phyloP scores from a whole-genome alignment of 1,140 invertebrate genomes.

The Lutraria rhynchaena region DNA sequence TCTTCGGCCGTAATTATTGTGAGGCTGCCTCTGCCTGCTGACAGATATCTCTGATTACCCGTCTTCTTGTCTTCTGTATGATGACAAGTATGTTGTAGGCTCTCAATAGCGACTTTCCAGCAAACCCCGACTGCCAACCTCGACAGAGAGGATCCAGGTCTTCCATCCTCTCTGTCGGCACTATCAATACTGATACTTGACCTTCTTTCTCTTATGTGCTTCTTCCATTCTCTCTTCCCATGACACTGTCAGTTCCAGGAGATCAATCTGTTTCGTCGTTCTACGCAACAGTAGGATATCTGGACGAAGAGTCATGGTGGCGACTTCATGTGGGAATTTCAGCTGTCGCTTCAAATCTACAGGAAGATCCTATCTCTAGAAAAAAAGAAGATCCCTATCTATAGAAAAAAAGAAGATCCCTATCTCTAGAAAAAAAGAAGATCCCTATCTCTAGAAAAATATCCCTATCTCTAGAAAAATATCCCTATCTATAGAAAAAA shows the following conservation, averaged over 20 bases:
- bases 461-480: too few species aligned
- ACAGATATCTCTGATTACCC: too few species aligned
- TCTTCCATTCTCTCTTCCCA: constrained; percentile 49
- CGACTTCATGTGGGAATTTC: constrained; percentile 16
- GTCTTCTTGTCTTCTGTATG: constrained; percentile 8
- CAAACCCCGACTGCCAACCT: constrained; percentile 58
- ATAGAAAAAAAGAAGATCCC: too few species aligned
- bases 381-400: too few species aligned
- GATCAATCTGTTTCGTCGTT: constrained; percentile 10
- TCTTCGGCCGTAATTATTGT: too few species aligned
- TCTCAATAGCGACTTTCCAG: neutral
- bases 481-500: too few species aligned
- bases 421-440: too few species aligned
- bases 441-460: too few species aligned
- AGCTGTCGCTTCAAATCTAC: constrained; percentile 26
- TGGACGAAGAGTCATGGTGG: constrained; percentile 7
- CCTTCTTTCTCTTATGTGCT: constrained; percentile 52
- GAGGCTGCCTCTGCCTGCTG: too few species aligned
- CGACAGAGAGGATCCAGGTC: constrained; percentile 43
- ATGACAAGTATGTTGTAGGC: constrained; percentile 2
- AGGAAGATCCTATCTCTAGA: constrained; percentile 28
- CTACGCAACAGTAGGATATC: constrained; percentile 55
- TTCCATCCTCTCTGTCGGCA: constrained; percentile 28
- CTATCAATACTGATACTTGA: constrained; percentile 39
- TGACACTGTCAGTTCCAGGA: constrained; percentile 57